Conservation (phyloP, 2,888 invertebrate species). For the Congeria kusceri region DNA sequence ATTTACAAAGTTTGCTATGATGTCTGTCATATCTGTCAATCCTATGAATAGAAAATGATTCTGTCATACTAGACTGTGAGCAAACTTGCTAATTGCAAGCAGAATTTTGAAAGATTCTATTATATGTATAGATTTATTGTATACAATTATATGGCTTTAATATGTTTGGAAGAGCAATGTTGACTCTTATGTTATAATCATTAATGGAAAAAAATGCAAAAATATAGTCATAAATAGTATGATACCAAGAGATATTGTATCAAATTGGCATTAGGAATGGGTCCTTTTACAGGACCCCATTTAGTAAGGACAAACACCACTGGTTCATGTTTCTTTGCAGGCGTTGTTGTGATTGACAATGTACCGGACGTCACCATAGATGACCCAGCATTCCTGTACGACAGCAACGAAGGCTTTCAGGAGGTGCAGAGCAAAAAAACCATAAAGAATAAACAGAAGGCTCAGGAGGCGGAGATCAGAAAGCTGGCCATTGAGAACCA, state of each 20-base stretch:
- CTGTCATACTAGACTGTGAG: neutral
- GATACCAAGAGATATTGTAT: too few relatives aligned
- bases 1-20: conserved; percentile 4
- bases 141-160: too few relatives aligned
- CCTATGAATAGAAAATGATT: conserved; percentile 19
- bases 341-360: conserved; percentile 87
- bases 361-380: conserved; percentile 86
- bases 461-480: conserved; percentile 84
- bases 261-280: too few relatives aligned
- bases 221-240: too few relatives aligned
- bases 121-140: too few relatives aligned
- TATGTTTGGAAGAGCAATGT: too few relatives aligned
- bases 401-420: conserved; percentile 89
- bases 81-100: neutral
- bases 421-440: conserved; percentile 93
- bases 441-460: conserved; percentile 83
- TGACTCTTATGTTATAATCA: too few relatives aligned
- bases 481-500: conserved; percentile 78
- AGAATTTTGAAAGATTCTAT: too few relatives aligned
- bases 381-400: conserved; percentile 85
- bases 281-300: too few relatives aligned
- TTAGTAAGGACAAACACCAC: too few relatives aligned
- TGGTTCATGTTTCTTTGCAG: too few relatives aligned
- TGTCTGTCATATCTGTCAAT: conserved; percentile 24
- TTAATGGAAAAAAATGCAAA: too few relatives aligned